Conservation (phyloP, 1,140 invertebrate species). For the Drosophila serrata region DNA sequence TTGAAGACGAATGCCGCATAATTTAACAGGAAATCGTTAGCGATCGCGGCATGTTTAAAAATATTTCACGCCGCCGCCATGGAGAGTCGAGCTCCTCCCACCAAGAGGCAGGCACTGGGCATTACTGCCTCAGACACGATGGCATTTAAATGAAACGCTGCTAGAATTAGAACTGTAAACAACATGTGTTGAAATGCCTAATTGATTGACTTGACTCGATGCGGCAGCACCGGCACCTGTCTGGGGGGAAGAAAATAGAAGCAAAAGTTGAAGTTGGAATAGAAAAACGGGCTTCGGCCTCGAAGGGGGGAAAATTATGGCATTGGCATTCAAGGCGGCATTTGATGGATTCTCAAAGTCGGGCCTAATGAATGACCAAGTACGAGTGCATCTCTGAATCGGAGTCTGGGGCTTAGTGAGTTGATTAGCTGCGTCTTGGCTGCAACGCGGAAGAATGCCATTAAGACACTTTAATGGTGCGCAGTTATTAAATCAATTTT, state of each 20-base stretch:
- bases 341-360: constrained; percentile 55
- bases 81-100: constrained; percentile 10
- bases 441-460: constrained; percentile 75
- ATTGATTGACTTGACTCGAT: constrained; percentile 76
- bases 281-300: constrained; percentile 27
- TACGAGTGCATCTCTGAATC: constrained; percentile 19
- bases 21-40: constrained; percentile 80
- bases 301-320: constrained; percentile 54
- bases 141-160: constrained; percentile 74
- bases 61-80: constrained; percentile 55
- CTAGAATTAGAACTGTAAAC: constrained; percentile 82
- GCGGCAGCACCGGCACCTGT: constrained; percentile 16
- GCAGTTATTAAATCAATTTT: constrained; percentile 80
- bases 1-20: constrained; percentile 70
- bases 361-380: constrained; percentile 54
- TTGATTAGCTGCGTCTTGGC: constrained; percentile 23
- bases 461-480: constrained; percentile 69
- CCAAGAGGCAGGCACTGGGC: constrained; percentile 1
- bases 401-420: constrained; percentile 25
- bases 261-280: constrained; percentile 3
- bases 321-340: constrained; percentile 71
- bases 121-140: constrained; percentile 54
- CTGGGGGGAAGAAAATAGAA: constrained; percentile 5
- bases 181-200: constrained; percentile 83
- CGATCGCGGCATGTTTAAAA: constrained; percentile 58